These are phyloP conservation scores for Nyctibius grandis DNA, from an alignment of 2,797 vertebrate genomes.

Conservation along the genomic window DNA sequence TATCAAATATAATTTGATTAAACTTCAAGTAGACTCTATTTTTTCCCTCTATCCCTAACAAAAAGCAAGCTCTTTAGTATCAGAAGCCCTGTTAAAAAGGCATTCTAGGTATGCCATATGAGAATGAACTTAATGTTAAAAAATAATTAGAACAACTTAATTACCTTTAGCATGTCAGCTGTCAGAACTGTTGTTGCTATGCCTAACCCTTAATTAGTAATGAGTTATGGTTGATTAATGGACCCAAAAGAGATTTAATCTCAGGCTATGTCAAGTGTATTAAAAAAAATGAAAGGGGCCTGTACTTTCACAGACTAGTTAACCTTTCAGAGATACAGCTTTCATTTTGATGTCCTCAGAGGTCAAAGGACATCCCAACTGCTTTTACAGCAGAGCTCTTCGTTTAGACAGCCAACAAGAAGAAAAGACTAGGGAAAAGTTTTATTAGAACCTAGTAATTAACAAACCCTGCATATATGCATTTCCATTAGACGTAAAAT, in stretches of 20 bases:
- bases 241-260: not conserved
- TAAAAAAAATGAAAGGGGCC: not conserved
- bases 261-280: not conserved
- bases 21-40: not conserved
- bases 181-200: slow-evolving; percentile 7
- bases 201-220: slow-evolving; percentile 42
- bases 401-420: not conserved
- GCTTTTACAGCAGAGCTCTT: not conserved
- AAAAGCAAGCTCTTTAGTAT: not conserved
- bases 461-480: not conserved
- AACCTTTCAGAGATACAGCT: not conserved
- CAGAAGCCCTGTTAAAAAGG: not conserved
- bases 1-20: not conserved
- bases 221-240: slow-evolving; percentile 39
- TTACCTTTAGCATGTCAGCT: not conserved
- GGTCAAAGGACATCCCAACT: not conserved
- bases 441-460: not conserved
- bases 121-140: not conserved
- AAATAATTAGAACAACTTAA: not conserved
- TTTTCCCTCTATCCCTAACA: not conserved
- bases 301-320: not conserved
- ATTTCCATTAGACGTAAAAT: not conserved
- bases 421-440: not conserved
- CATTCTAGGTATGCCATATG: not conserved
- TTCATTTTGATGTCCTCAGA: slow-evolving; percentile 3